Evolutionary conservation across 2,888 invertebrate species (phyloP).

Genomic region (Zootermopsis nevadensis): DNA sequence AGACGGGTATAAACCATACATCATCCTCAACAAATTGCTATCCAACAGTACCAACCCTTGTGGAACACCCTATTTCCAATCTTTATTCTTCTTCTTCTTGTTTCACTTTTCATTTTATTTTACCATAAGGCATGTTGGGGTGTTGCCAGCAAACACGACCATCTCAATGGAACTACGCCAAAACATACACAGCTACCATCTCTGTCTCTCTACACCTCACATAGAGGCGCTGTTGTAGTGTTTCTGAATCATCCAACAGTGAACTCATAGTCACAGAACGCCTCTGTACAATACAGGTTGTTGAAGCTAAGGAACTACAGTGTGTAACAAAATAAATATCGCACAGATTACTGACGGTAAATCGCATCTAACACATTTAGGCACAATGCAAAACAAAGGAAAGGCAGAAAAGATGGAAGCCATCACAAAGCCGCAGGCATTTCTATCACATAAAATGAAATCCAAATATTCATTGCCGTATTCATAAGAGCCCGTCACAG

Average conservation of each 20-base stretch:
- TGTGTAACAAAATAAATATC: not conserved
- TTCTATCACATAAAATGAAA: no score
- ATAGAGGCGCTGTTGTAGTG: not conserved
- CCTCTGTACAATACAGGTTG: not conserved
- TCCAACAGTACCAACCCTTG: constrained; percentile 6
- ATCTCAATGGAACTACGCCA: constrained; percentile 21
- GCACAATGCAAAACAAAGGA: no score
- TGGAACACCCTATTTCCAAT: constrained; percentile 9
- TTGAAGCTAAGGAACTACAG: not conserved
- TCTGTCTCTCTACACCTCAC: not conserved
- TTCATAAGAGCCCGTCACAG: no score
- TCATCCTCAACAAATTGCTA: constrained; percentile 8
- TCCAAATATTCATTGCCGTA: no score
- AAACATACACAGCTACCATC: constrained; percentile 17
- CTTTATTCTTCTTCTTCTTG: not conserved
- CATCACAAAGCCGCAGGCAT: no score
- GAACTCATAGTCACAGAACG: no score
- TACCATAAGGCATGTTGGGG: constrained; percentile 23
- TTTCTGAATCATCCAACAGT: not conserved
- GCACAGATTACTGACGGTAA: not conserved
- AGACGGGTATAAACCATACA: not conserved
- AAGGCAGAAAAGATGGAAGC: no score
- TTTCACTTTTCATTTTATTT: constrained; percentile 13
- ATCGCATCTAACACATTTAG: no score
- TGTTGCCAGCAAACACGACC: not conserved